Evolutionary conservation across 2,888 invertebrate genomes (phyloP).

Genomic region (Lithosia quadra): DNA sequence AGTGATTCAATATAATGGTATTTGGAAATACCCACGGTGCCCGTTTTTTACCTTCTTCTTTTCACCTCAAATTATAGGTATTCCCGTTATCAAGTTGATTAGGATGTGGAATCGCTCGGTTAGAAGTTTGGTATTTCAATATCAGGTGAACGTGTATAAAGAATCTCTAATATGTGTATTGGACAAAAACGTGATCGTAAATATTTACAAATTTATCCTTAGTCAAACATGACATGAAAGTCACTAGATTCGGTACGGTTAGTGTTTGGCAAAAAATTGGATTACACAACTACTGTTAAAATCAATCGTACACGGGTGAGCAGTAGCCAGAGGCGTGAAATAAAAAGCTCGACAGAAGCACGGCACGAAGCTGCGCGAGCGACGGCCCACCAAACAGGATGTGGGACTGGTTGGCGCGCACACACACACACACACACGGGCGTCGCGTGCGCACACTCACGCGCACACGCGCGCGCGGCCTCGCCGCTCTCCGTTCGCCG

Average conservation of each 20-base stretch:
- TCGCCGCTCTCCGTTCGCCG: conserved; percentile 76
- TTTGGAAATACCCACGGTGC: conserved; percentile 1
- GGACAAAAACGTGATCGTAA: not conserved
- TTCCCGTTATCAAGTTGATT: conserved; percentile 1
- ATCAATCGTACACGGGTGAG: conserved; percentile 61
- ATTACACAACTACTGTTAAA: conserved; percentile 55
- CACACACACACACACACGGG: conserved; percentile 50
- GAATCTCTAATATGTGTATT: not conserved
- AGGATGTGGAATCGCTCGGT: not conserved
- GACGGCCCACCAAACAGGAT: conserved; percentile 85
- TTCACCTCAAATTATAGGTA: not conserved
- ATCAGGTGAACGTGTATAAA: not conserved
- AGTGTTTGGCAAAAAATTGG: conserved; percentile 40
- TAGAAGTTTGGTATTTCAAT: not conserved
- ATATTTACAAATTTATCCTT: conserved; percentile 3
- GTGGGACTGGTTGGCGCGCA: conserved; percentile 84
- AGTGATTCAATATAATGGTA: not conserved
- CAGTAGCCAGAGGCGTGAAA: conserved; percentile 76
- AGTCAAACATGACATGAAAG: conserved; percentile 21
- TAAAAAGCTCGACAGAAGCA: conserved; percentile 83
- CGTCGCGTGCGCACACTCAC: conserved; percentile 50
- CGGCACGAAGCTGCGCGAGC: conserved; percentile 74
- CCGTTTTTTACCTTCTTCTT: not conserved
- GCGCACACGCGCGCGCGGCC: conserved; percentile 76
- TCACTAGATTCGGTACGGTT: conserved; percentile 31